phyloP scores from a whole-genome alignment of 2,797 vertebrate species.

The Lacerta bilineata region DNA sequence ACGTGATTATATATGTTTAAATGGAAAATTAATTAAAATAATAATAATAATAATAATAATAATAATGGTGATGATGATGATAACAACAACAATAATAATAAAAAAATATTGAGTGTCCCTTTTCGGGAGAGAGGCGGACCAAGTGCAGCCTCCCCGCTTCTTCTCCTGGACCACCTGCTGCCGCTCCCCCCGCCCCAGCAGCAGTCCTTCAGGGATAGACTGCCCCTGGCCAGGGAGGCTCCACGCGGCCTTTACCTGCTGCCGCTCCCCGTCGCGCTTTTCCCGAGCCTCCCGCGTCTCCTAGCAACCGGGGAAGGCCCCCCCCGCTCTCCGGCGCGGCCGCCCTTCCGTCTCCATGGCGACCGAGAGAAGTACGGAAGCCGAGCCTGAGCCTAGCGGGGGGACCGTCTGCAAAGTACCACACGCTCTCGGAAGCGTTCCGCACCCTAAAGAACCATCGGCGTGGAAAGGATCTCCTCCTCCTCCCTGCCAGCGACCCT shows the following conservation, averaged over 20 bases:
- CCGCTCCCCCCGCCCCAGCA: not conserved
- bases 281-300: not conserved
- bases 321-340: no score
- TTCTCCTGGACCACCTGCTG: no score
- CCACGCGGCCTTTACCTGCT: not conserved
- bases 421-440: not conserved
- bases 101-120: no score
- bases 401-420: not conserved
- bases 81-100: no score
- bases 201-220: not conserved
- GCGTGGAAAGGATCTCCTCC: no score
- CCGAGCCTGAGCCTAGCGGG: accelerated
- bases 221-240: not conserved
- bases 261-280: no score
- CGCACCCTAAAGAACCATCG: accelerated
- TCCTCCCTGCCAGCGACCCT: accelerated
- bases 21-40: no score
- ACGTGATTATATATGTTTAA: no score
- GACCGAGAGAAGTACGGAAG: not conserved
- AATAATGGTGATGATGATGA: no score
- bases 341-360: not conserved
- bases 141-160: no score
- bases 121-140: no score
- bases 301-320: not conserved
- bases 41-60: no score